These are phyloP conservation scores for Pycnomerus fuliginosus DNA, from an alignment of 2,888 invertebrate genomes.

Conservation along the genomic window DNA sequence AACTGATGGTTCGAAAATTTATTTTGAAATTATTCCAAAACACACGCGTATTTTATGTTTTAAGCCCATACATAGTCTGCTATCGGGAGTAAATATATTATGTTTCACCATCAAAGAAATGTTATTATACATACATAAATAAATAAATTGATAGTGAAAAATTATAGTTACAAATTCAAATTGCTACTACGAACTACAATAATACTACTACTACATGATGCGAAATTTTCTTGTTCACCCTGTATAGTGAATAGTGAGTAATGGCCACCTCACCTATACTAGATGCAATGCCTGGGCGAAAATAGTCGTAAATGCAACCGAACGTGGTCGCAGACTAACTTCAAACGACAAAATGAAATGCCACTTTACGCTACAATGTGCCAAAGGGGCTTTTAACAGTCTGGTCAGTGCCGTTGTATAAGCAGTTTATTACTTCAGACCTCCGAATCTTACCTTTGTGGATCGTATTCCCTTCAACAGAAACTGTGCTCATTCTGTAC, in stretches of 20 bases:
- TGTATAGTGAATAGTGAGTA: too few relatives aligned
- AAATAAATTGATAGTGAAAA: slow-evolving; percentile 10
- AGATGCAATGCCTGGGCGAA: slow-evolving; percentile 4
- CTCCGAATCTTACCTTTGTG: not conserved
- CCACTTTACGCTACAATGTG: slow-evolving; percentile 37
- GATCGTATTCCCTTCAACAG: too few relatives aligned
- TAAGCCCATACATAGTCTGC: too few relatives aligned
- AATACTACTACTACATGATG: too few relatives aligned
- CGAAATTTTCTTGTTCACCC: too few relatives aligned
- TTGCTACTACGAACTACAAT: slow-evolving; percentile 8
- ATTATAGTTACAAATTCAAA: slow-evolving; percentile 10
- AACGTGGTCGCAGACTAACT: slow-evolving; percentile 26
- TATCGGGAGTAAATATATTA: too few relatives aligned
- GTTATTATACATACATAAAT: slow-evolving; percentile 2
- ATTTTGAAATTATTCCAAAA: too few relatives aligned
- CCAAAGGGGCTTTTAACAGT: slow-evolving; percentile 35
- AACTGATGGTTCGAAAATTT: too few relatives aligned
- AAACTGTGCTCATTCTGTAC: too few relatives aligned
- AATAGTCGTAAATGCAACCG: slow-evolving; percentile 29
- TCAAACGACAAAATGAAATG: slow-evolving; percentile 29
- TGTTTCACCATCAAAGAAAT: too few relatives aligned
- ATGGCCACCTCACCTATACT: slow-evolving; percentile 10
- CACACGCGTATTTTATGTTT: too few relatives aligned
- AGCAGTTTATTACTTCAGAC: slow-evolving; percentile 31
- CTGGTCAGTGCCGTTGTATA: slow-evolving; percentile 30